Percentiles rank a stretch among this genome's conserved stretches.
Evolutionary conservation across 2,888 invertebrate species (phyloP).

Genomic region (Eupithecia subumbrata): DNA sequence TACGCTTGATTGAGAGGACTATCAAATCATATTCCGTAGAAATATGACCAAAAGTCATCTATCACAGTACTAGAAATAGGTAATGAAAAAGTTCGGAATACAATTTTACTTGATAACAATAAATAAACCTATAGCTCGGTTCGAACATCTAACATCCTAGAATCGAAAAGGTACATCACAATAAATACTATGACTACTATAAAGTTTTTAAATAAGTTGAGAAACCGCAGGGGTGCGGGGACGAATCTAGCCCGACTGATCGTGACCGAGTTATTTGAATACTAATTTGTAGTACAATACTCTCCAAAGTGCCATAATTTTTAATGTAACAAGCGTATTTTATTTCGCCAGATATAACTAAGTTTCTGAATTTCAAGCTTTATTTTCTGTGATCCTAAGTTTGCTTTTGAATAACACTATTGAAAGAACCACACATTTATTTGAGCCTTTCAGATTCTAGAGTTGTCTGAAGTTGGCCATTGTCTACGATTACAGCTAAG

Average conservation of each 20-base stretch:
- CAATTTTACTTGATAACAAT: slow-evolving; percentile 53
- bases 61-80: slow-evolving; percentile 41
- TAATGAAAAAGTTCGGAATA: slow-evolving; percentile 40
- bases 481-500: not conserved
- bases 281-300: slow-evolving; percentile 28
- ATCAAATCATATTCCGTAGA: slow-evolving; percentile 60
- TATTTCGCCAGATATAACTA: not conserved
- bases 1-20: slow-evolving; percentile 53
- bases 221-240: slow-evolving; percentile 32
- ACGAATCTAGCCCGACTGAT: slow-evolving; percentile 45
- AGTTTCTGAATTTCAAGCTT: slow-evolving; percentile 8
- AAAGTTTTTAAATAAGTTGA: slow-evolving; percentile 49
- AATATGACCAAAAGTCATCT: slow-evolving; percentile 61
- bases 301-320: slow-evolving; percentile 24
- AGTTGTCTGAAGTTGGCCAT: not conserved
- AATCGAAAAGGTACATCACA: slow-evolving; percentile 75
- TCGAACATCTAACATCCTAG: slow-evolving; percentile 60
- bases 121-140: slow-evolving; percentile 55
- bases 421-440: slow-evolving; percentile 6
- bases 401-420: not conserved
- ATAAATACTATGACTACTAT: slow-evolving; percentile 77
- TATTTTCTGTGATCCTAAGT: slow-evolving; percentile 7
- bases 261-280: slow-evolving; percentile 27
- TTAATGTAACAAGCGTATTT: not conserved
- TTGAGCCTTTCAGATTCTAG: slow-evolving; percentile 2